These are phyloP conservation scores for Bubo scandiacus DNA, from an alignment of 2,113 vertebrate species.

Conservation along the genomic window DNA sequence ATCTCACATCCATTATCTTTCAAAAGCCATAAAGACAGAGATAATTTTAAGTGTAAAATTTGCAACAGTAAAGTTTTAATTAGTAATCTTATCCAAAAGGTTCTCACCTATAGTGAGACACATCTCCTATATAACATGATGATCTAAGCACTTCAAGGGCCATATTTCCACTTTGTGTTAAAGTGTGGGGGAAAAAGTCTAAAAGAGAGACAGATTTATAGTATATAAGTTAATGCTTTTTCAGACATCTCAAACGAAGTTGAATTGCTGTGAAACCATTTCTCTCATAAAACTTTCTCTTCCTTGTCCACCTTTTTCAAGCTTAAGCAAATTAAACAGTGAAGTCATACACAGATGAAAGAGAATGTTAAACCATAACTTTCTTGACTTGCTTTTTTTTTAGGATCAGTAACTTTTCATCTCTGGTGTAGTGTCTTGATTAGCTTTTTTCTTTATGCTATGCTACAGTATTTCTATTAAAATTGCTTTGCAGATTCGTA, in stretches of 20 bases:
- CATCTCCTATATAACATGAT: background rate
- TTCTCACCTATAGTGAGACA: background rate
- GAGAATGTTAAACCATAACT: slow-evolving; percentile 1
- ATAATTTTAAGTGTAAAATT: background rate
- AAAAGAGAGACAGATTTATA: background rate
- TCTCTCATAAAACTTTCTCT: slow-evolving; percentile 8
- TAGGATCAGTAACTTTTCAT: slow-evolving; percentile 41
- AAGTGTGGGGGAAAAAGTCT: background rate
- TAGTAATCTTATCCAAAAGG: background rate
- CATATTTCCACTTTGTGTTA: background rate
- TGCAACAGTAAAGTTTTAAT: background rate
- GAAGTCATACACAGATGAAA: slow-evolving; percentile 2
- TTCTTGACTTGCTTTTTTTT: background rate
- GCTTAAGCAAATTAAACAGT: slow-evolving; percentile 45
- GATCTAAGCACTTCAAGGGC: background rate
- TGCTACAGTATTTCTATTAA: background rate
- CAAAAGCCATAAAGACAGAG: background rate
- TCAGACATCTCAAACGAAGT: background rate
- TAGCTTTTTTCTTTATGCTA: background rate
- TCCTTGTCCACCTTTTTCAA: slow-evolving; percentile 34
- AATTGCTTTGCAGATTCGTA: background rate
- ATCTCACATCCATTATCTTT: background rate
- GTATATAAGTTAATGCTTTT: background rate
- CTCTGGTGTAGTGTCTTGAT: background rate
- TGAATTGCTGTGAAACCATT: background rate